Evolutionary conservation across 2,113 vertebrate species (phyloP), one percentile per base, ranked within the genome.

Genomic region (Amblyornis subalaris): DNA sequence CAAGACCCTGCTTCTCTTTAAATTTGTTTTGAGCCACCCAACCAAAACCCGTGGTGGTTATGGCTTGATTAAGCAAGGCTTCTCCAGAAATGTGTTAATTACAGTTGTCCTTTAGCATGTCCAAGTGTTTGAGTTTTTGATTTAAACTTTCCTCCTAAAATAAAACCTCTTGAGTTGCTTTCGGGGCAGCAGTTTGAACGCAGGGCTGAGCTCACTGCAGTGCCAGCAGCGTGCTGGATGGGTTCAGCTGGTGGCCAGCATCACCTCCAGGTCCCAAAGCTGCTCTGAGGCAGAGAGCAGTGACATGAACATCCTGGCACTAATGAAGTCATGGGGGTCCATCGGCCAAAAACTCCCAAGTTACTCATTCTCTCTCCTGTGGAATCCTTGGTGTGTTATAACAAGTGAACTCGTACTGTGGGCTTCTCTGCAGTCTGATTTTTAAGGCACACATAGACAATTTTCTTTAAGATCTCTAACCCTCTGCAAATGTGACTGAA

Each of bases 201-300:
- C 69, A 45, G 10, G 1, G 4, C 29, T 50, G 61, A 33, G 58
- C 28, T 86, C 38, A 21, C 5, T 0, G 0, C 1, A 1, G 35
- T 8, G 26, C 40, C 24, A 47, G 70, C 35, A 14, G 18, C 0
- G 0, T 85, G 23, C 54, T 75, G 60, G 67, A 51, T 61, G 85
- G 57, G 38, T 26, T 92, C 57, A 58, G 65, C 55, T 74, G 74
- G 25, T 87, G 47, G 21, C 48, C 79, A 58, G 14, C 55, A 70
- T 44, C 72, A 29, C 18, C 22, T 70, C 38, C 7, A 2, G 29
- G 44, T 81, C 29, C 58, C 80, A 73, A 10, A 74, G 5, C 51
- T 77, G 9, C 51, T 35, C 35, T 12, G 38, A 29, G 38, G 26
- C 29, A 51, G 53, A 58, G 14, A 53, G 9, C 12, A 26, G 51